Evolutionary conservation across 2,888 invertebrate genomes (phyloP).

Genomic region (Crioceris asparagi): DNA sequence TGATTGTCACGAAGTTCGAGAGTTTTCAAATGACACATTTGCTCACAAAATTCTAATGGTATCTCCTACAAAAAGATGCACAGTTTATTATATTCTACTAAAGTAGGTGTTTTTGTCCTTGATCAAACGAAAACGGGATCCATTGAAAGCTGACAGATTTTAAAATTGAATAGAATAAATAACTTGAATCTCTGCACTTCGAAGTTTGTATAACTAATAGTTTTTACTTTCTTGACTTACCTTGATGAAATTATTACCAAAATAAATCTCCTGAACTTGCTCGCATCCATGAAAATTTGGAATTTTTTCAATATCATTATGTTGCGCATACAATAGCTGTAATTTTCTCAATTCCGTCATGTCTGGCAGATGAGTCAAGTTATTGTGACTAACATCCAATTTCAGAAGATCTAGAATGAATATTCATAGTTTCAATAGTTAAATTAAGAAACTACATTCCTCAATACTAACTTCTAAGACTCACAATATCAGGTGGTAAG

Average conservation of each 20-base stretch:
- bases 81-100: too few relatives aligned
- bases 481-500: slow-evolving; percentile 71
- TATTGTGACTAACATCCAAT: slow-evolving; percentile 64
- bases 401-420: slow-evolving; percentile 59
- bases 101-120: too few relatives aligned
- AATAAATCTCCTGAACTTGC: slow-evolving; percentile 66
- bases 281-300: slow-evolving; percentile 71
- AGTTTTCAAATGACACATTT: slow-evolving; percentile 59
- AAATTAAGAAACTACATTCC: too few relatives aligned
- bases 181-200: slow-evolving; percentile 1
- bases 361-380: slow-evolving; percentile 50
- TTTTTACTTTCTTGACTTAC: too few relatives aligned
- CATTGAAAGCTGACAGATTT: too few relatives aligned
- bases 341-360: slow-evolving; percentile 65
- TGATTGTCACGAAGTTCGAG: slow-evolving; percentile 77
- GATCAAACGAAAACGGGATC: too few relatives aligned
- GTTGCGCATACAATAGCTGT: slow-evolving; percentile 65
- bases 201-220: too few relatives aligned
- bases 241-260: slow-evolving; percentile 73
- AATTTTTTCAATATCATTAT: slow-evolving; percentile 66
- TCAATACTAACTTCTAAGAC: slow-evolving; percentile 78
- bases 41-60: slow-evolving; percentile 58
- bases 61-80: slow-evolving; percentile 47
- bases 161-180: too few relatives aligned
- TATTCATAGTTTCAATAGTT: too few relatives aligned